Evolutionary conservation across 2,888 invertebrate species (phyloP), one percentile per base, ranked within the genome.

Genomic region (Isoperla grammatica): DNA sequence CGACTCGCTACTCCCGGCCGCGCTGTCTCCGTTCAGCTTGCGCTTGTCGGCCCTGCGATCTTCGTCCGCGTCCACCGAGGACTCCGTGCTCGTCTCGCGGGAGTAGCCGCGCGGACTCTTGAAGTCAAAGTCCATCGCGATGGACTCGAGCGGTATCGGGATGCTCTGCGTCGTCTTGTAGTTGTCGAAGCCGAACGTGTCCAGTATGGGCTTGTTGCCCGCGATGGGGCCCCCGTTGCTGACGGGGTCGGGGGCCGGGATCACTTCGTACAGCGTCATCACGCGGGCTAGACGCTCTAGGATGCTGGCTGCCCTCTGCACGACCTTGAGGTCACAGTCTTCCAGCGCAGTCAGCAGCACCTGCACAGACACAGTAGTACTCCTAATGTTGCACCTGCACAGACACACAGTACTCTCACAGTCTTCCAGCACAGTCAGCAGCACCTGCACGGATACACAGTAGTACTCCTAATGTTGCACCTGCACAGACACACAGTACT

Each of bases 271-370:
- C 42, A 42, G 29, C 2, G 23, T 17, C 29, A 64, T 56, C 3
- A 56, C 35, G n/a, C 40, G 29, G 3, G 56, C 35, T 11, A 64
- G 53, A n/a, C 49, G 56, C 3, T 39, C 22, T 3, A 84, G 78
- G 39, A 86, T 78, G 15, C 71, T 68, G 1, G 83, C 77, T 0
- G 87, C 80, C 1, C 76, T 73, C 64, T 83, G 85, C 61, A 86
- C 79, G 0, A 90, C 88, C 68, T 85, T 85, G 0, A 86, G 75
- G 71, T 90, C 88, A 57, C 83, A 83, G 62, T 88, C 86, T 54
- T 86, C 83, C 4, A 90, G 71, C 1, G 87, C 79, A 55, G 80
- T 78, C 1, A 88, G 74, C 40, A 90, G 73, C 1, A 87, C 72
- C 73, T 75, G 57, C 15, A 67, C 66, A 42, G 15, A n/a, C n/a